Evolutionary conservation across 2,888 invertebrate genomes (phyloP).

Genomic region (Dicyrtoma fusca): DNA sequence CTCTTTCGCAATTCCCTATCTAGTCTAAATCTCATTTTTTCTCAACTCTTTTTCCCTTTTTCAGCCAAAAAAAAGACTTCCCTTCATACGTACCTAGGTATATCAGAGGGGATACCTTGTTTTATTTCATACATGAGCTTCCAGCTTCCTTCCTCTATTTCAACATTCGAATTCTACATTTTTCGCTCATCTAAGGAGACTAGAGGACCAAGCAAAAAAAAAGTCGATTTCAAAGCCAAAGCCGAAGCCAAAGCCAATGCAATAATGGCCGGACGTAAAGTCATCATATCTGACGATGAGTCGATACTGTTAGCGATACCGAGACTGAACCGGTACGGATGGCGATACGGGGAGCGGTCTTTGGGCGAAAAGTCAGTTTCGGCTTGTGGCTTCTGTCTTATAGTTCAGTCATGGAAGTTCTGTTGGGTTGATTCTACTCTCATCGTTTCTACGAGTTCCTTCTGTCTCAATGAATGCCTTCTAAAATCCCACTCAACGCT

Average conservation of each 20-base stretch:
- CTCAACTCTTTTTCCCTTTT: constrained; percentile 1
- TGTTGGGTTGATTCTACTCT: background rate
- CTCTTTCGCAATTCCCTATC: constrained; percentile 33
- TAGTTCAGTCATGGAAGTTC: background rate
- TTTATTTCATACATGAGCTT: background rate
- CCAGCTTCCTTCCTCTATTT: constrained; percentile 12
- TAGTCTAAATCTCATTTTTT: constrained; percentile 32
- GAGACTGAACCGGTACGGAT: too few relatives aligned
- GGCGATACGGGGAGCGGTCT: background rate
- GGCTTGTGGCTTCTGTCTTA: background rate
- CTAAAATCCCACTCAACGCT: background rate
- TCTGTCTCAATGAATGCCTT: constrained; percentile 26
- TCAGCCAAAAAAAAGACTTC: too few relatives aligned
- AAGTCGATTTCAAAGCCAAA: too few relatives aligned
- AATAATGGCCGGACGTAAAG: too few relatives aligned
- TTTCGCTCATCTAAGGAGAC: too few relatives aligned
- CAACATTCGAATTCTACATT: background rate
- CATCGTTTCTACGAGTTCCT: background rate
- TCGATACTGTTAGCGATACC: too few relatives aligned
- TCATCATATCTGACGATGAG: too few relatives aligned
- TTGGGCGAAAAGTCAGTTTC: too few relatives aligned
- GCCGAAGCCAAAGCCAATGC: too few relatives aligned
- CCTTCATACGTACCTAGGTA: too few relatives aligned
- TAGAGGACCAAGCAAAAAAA: too few relatives aligned
- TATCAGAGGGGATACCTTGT: too few relatives aligned